Base-by-base conservation (phyloP, 2,113 vertebrate genomes). In the Corythaeola cristata region DNA sequence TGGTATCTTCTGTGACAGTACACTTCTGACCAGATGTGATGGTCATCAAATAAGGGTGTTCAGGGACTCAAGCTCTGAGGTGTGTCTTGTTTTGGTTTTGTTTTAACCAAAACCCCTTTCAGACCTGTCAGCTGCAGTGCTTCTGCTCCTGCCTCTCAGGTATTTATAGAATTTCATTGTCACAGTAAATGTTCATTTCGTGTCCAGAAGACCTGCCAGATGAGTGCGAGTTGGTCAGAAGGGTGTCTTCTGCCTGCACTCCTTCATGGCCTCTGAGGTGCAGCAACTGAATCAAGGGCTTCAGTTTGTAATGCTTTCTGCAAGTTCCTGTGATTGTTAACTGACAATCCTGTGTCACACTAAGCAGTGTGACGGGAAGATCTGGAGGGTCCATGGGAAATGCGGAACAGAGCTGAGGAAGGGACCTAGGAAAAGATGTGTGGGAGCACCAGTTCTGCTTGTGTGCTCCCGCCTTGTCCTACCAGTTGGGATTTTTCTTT, bases 271-370 rank as follows among this genome's bases (percentile, higher is more conserved):
- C 30, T 56, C 52, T 0, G 5, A 59, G 72, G 4, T 37, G 63
- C 45, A 68, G 74, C 71, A 44, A 4, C 50, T 19, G 11, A 30
- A 27, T 39, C 17, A 5, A 50, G 41, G 64, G 6, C 19, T 81
- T 76, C 45, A 3, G 35, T 50, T 12, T 59, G 24, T 37, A 5
- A 21, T 27, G 49, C 27, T 28, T 78, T 62, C 71, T 88, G 32
- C 17, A 15, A 7, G 3, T 44, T 56, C 22, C 47, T 49, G 2
- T 13, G 32, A 1, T 33, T 75, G 44, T 32, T 59, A 68, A 37
- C 53, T 24, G 44, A 33, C 26, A 27, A 0, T 52, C 68, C 44
- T 75, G 69, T 32, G 12, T 24, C 45, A 9, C 2, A 0, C 6
- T 9, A 26, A 60, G 74, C 3, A 3, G 12, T 33, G 53, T n/a